A percentile compares a stretch with the other conserved stretches of the same genome.
Evolutionary conservation across 2,797 vertebrate genomes (phyloP).

Genomic region (Pelobates cultripes): DNA sequence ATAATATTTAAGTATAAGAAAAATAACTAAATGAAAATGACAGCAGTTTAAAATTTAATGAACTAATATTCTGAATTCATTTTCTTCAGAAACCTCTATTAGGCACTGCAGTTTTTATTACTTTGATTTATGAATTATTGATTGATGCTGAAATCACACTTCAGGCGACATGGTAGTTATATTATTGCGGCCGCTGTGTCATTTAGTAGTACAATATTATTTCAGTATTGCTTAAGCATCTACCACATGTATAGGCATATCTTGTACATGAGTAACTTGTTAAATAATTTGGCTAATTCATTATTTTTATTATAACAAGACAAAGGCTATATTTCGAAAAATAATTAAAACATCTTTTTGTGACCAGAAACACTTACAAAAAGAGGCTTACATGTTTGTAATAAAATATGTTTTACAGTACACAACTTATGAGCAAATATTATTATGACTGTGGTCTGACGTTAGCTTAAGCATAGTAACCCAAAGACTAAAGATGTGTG

Average conservation of each 20-base stretch:
- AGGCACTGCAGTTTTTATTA: background rate
- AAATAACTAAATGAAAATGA: constrained; percentile 3
- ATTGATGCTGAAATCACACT: constrained; percentile 7
- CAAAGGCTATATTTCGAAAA: background rate
- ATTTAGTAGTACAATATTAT: constrained; percentile 5
- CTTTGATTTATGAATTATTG: constrained; percentile 9
- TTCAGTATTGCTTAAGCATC: background rate
- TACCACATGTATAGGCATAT: background rate
- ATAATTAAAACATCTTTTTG: too few relatives aligned
- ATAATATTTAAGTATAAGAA: background rate
- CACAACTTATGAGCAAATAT: too few relatives aligned
- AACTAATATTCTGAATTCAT: constrained; percentile 3
- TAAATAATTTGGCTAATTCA: background rate
- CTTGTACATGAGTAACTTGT: background rate
- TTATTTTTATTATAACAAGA: background rate
- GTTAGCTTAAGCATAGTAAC: too few relatives aligned
- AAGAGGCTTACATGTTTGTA: too few relatives aligned
- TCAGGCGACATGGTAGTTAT: background rate
- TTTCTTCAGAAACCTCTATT: background rate
- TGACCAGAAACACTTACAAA: too few relatives aligned
- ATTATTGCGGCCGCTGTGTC: background rate
- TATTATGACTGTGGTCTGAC: too few relatives aligned
- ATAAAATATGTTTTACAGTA: too few relatives aligned
- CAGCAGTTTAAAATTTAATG: constrained; percentile 1
- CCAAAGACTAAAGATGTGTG: too few relatives aligned